Evolutionary conservation across 2,797 vertebrate species (phyloP).

Genomic region (Hipposideros larvatus): DNA sequence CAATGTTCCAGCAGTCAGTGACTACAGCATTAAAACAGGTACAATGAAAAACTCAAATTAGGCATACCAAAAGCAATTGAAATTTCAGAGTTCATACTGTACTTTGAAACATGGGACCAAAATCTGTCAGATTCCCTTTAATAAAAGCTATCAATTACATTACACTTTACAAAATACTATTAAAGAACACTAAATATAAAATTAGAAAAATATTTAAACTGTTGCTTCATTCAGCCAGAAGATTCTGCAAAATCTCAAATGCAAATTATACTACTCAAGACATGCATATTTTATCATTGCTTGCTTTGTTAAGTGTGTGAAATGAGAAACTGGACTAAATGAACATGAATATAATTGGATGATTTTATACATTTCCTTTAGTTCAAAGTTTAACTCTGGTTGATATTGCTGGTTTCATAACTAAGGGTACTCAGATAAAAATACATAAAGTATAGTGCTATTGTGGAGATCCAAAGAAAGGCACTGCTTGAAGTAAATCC

Average conservation of each 20-base stretch:
- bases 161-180: slow-evolving; percentile 24
- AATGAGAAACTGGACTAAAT: slow-evolving; percentile 31
- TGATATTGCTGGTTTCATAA: slow-evolving; percentile 15
- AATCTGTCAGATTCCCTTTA: not conserved
- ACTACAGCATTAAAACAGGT: not conserved
- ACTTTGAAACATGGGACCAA: slow-evolving; percentile 23
- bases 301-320: slow-evolving; percentile 63
- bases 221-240: slow-evolving; percentile 36
- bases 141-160: not conserved
- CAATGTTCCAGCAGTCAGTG: not conserved
- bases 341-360: slow-evolving; percentile 53
- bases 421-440: not conserved
- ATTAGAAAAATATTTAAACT: slow-evolving; percentile 54
- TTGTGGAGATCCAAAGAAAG: not conserved
- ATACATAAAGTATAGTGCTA: not conserved
- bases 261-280: slow-evolving; percentile 53
- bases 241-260: slow-evolving; percentile 26
- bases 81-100: slow-evolving; percentile 34
- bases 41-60: not conserved
- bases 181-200: slow-evolving; percentile 50
- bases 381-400: slow-evolving; percentile 25
- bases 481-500: not conserved
- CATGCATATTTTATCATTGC: slow-evolving; percentile 39
- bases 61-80: not conserved
- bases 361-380: slow-evolving; percentile 11